These are phyloP conservation scores for Aegithalos caudatus DNA, from an alignment of 2,113 vertebrate species.

Conservation along the genomic window DNA sequence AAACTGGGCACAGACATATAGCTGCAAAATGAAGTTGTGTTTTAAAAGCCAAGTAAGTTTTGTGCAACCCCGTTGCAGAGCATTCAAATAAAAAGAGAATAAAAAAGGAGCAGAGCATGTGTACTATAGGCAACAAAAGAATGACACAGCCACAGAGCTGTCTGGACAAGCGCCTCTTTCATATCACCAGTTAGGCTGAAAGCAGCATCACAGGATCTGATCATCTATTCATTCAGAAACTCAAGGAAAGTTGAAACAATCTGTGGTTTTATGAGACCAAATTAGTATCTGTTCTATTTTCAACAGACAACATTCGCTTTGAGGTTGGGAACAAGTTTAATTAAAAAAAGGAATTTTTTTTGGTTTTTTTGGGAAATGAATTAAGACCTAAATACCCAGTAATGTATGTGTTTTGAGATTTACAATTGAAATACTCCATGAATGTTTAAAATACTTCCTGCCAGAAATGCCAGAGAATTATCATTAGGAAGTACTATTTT, in stretches of 20 bases:
- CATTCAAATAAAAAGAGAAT: background rate
- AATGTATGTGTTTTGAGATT: background rate
- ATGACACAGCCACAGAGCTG: background rate
- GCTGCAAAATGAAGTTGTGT: constrained; percentile 27
- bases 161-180: constrained; percentile 24
- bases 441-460: background rate
- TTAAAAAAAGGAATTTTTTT: background rate
- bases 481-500: background rate
- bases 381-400: background rate
- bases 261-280: constrained; percentile 44
- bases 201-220: background rate
- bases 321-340: background rate
- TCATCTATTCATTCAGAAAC: constrained; percentile 29
- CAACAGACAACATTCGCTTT: background rate
- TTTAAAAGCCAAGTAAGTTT: constrained; percentile 9
- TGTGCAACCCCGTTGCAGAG: background rate
- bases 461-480: background rate
- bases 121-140: constrained; percentile 21
- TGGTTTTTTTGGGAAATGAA: background rate
- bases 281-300: constrained; percentile 42
- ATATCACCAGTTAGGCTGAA: background rate
- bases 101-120: constrained; percentile 13
- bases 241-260: constrained; percentile 37
- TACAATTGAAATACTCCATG: background rate
- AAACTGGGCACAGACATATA: constrained; percentile 2